Conservation (phyloP, 37 sponge, comb jelly and placozoan genomes). For the Chondrosia reniformis region DNA sequence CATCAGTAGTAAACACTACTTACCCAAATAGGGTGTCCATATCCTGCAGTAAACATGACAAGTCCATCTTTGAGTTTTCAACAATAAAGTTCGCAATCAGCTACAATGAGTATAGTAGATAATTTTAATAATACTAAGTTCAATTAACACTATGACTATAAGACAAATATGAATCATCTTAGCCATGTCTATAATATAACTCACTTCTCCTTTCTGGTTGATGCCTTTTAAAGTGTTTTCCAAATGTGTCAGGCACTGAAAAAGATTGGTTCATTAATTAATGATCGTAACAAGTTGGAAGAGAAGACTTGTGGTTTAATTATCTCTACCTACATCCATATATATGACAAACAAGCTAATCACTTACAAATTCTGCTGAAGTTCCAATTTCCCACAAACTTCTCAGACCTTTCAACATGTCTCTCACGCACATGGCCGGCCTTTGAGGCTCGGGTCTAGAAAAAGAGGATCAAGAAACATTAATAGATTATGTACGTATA, state of each 20-base stretch:
- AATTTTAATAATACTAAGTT: not conserved
- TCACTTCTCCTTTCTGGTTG: conserved; percentile 15
- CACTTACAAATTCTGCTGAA: conserved; percentile 18
- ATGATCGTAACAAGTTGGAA: not conserved
- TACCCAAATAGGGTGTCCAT: conserved; percentile 6
- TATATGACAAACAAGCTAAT: not conserved
- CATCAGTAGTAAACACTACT: no score
- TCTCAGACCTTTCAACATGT: not conserved
- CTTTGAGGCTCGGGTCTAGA: not conserved
- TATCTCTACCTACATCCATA: no score
- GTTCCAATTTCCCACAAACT: not conserved
- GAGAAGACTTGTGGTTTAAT: not conserved
- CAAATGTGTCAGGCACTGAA: not conserved
- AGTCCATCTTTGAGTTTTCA: conserved; percentile 12
- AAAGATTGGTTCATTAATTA: not conserved
- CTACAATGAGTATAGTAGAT: not conserved
- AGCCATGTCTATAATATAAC: not conserved
- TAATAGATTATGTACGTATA: no score
- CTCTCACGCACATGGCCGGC: not conserved
- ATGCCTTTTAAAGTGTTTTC: conserved; percentile 14
- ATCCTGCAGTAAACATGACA: not conserved
- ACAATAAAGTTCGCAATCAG: conserved; percentile 15
- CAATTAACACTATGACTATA: not conserved
- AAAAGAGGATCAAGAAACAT: no score
- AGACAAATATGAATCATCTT: not conserved